Percentiles rank a stretch among this genome's conserved stretches.
phyloP scores from a whole-genome alignment of 2,113 vertebrate genomes.

The Trematomus loennbergii region DNA sequence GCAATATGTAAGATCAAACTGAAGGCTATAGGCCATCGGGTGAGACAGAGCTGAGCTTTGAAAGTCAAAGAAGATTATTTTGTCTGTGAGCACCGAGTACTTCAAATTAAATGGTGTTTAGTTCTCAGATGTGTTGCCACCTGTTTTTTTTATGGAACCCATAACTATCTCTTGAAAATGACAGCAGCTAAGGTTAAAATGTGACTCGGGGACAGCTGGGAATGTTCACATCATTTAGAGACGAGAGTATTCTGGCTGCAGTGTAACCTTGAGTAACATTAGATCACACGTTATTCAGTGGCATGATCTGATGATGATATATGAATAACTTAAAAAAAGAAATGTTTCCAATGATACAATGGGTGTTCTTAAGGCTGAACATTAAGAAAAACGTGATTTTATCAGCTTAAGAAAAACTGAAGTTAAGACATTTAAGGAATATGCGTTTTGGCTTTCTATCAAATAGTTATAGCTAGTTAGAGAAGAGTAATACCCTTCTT shows the following conservation, averaged over 20 bases:
- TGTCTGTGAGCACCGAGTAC: conserved; percentile 1
- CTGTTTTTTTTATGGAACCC: conserved; percentile 45
- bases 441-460: background rate
- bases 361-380: background rate
- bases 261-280: conserved; percentile 15
- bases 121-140: conserved; percentile 36
- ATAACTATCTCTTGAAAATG: conserved; percentile 44
- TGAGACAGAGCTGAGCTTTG: background rate
- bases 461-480: background rate
- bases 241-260: conserved; percentile 53
- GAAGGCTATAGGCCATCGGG: background rate
- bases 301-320: background rate
- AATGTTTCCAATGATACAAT: background rate
- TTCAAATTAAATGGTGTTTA: conserved; percentile 13
- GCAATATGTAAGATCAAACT: background rate
- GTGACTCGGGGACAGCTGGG: conserved; percentile 55
- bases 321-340: background rate
- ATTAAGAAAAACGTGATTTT: background rate
- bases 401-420: background rate
- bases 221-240: conserved; percentile 52
- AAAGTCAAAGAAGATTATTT: conserved; percentile 28
- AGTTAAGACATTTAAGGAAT: conserved; percentile 3
- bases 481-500: background rate
- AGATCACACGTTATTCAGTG: conserved; percentile 8
- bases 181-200: conserved; percentile 29